These are phyloP conservation scores for Proteles cristata DNA, from an alignment of 2,113 vertebrate species.

Conservation along the genomic window DNA sequence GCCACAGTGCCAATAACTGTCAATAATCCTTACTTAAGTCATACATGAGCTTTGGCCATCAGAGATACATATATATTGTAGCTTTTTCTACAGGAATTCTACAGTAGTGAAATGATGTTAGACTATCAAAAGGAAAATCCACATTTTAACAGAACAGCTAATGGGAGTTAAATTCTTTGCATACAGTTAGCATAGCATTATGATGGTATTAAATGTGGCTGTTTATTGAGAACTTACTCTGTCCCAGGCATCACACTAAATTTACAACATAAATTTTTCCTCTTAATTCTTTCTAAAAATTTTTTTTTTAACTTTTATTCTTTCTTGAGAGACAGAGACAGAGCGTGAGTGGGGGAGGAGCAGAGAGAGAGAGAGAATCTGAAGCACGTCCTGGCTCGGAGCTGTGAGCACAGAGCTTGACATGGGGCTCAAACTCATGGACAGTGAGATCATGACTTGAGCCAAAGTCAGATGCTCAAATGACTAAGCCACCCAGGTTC, in stretches of 20 bases:
- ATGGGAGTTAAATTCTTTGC: background rate
- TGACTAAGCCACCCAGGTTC: no score
- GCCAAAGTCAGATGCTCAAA: no score
- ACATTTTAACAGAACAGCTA: background rate
- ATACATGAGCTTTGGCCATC: background rate
- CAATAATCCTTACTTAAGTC: background rate
- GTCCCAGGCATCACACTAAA: background rate
- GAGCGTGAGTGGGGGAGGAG: no score
- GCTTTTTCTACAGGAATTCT: background rate
- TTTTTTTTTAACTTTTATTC: no score
- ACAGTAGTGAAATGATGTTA: background rate
- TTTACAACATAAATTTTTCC: background rate
- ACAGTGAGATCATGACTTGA: no score
- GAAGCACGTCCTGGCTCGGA: no score
- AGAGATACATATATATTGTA: background rate
- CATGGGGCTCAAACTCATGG: no score
- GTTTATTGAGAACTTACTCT: background rate
- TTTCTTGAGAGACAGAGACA: no score
- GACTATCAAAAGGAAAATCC: background rate
- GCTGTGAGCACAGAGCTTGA: no score
- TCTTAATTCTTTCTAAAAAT: background rate
- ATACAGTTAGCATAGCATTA: background rate
- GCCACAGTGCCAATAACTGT: background rate
- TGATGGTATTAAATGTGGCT: background rate
- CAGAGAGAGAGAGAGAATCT: no score